Percentiles rank a stretch among this genome's conserved stretches.
phyloP scores from a whole-genome alignment of 1,140 invertebrate species.

The Thaumetopoea pityocampa region DNA sequence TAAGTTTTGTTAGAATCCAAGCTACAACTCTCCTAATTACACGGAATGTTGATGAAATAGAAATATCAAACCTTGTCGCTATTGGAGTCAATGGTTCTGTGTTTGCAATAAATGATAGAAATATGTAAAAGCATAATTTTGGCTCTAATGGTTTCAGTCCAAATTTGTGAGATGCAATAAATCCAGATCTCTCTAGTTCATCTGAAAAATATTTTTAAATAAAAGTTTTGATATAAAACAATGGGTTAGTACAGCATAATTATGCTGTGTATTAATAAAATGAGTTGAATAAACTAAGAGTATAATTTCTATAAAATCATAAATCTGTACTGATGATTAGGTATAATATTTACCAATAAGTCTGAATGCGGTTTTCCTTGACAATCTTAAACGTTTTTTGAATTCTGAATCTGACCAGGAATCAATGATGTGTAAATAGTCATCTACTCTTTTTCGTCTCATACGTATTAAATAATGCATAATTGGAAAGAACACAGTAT shows the following conservation, averaged over 20 bases:
- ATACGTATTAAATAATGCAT: slow-evolving; percentile 48
- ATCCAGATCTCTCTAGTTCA: slow-evolving; percentile 44
- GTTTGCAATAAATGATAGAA: slow-evolving; percentile 48
- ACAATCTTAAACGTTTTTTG: slow-evolving; percentile 40
- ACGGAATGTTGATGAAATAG: slow-evolving; percentile 56
- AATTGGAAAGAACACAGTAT: slow-evolving; percentile 47
- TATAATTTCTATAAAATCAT: slow-evolving; percentile 7
- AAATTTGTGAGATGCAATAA: slow-evolving; percentile 51
- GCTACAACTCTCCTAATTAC: slow-evolving; percentile 48
- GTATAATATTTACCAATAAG: slow-evolving; percentile 36
- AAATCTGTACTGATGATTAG: too few relatives aligned
- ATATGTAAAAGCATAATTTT: slow-evolving; percentile 55
- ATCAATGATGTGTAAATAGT: slow-evolving; percentile 48
- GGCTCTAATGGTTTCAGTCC: slow-evolving; percentile 49
- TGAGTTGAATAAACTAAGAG: not conserved
- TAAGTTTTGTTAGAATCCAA: slow-evolving; percentile 52
- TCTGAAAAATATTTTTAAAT: slow-evolving; percentile 43
- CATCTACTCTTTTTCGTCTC: slow-evolving; percentile 40
- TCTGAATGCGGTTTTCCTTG: slow-evolving; percentile 33
- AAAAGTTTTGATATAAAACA: not conserved
- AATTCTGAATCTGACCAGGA: slow-evolving; percentile 48
- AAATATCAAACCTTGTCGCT: slow-evolving; percentile 53
- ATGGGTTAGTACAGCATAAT: not conserved
- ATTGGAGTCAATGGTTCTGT: slow-evolving; percentile 50
- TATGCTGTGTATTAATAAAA: not conserved